These are phyloP conservation scores for Neosalanx taihuensis DNA, from an alignment of 2,797 vertebrate genomes.

Conservation along the genomic window DNA sequence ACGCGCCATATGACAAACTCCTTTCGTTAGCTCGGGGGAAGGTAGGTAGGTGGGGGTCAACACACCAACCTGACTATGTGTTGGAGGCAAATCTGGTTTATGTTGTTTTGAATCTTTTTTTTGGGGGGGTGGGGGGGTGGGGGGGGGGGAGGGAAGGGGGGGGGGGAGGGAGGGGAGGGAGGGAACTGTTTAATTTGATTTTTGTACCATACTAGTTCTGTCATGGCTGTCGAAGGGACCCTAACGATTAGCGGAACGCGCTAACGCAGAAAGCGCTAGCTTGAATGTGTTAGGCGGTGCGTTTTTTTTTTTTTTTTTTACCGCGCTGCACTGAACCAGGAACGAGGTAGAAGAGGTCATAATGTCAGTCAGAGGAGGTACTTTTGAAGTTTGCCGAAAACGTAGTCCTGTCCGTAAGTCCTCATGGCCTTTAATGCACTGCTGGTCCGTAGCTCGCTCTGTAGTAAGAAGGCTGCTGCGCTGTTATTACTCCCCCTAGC, in stretches of 20 bases:
- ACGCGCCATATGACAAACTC: background rate
- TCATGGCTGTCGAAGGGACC: constrained; percentile 48
- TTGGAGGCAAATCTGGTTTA: constrained; percentile 29
- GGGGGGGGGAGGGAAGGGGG: too few relatives aligned
- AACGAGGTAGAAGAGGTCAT: constrained; percentile 39
- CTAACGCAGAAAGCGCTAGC: constrained; percentile 28
- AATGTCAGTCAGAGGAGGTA: constrained; percentile 16
- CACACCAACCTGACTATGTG: constrained; percentile 19
- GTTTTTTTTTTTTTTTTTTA: background rate
- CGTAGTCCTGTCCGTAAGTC: constrained; percentile 58
- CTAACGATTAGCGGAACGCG: constrained; percentile 31
- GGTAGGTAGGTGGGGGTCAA: constrained; percentile 3
- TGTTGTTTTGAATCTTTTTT: constrained; percentile 35
- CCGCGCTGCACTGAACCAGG: constrained; percentile 38
- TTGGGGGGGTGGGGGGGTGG: too few relatives aligned
- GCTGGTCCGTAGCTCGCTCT: constrained; percentile 53
- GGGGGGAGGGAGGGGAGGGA: too few relatives aligned
- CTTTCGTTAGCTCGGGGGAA: background rate
- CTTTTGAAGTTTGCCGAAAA: constrained; percentile 48
- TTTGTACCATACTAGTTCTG: constrained; percentile 9
- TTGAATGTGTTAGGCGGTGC: background rate
- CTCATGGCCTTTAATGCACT: constrained; percentile 65
- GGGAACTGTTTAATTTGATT: background rate
- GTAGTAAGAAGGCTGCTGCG: constrained; percentile 49
- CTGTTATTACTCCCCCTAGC: constrained; percentile 11